A percentile compares a stretch with the other conserved stretches of the same genome.
Evolutionary conservation across 2,797 vertebrate species (phyloP).

Genomic region (Microchirus variegatus): DNA sequence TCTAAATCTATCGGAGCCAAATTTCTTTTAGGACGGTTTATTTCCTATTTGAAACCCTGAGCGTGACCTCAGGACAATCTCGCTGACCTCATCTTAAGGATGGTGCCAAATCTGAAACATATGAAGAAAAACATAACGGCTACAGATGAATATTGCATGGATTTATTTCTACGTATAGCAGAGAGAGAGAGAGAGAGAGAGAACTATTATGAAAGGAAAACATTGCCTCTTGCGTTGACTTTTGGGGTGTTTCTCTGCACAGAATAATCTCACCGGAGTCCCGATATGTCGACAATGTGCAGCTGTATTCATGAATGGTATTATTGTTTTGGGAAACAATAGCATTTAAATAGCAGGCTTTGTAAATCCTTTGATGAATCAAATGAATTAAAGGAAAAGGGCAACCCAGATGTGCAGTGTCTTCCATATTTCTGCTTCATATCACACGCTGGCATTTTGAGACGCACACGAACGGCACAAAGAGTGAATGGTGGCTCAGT

Average conservation of each 20-base stretch:
- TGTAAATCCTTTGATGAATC: conserved; percentile 77
- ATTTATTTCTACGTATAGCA: conserved; percentile 76
- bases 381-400: conserved; percentile 77
- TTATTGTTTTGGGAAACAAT: conserved; percentile 54
- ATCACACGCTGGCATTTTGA: conserved; percentile 20
- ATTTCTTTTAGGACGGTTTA: conserved; percentile 48
- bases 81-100: conserved; percentile 66
- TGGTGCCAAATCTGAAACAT: conserved; percentile 77
- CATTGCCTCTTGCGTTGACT: conserved; percentile 70
- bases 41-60: conserved; percentile 50
- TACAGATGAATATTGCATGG: conserved; percentile 80
- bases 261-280: conserved; percentile 62
- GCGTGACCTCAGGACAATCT: conserved; percentile 49
- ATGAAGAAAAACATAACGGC: conserved; percentile 61
- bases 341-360: conserved; percentile 80
- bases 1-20: conserved; percentile 41
- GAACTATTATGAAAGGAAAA: conserved; percentile 73
- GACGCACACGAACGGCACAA: conserved; percentile 14
- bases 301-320: conserved; percentile 78
- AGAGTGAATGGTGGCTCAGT: conserved; percentile 12
- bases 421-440: conserved; percentile 35
- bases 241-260: conserved; percentile 78
- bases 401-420: conserved; percentile 60
- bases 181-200: conserved; percentile 75
- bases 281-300: conserved; percentile 69